These are phyloP conservation scores for Ctenopoma kingsleyae DNA, from an alignment of 2,797 vertebrate genomes.

Conservation along the genomic window DNA sequence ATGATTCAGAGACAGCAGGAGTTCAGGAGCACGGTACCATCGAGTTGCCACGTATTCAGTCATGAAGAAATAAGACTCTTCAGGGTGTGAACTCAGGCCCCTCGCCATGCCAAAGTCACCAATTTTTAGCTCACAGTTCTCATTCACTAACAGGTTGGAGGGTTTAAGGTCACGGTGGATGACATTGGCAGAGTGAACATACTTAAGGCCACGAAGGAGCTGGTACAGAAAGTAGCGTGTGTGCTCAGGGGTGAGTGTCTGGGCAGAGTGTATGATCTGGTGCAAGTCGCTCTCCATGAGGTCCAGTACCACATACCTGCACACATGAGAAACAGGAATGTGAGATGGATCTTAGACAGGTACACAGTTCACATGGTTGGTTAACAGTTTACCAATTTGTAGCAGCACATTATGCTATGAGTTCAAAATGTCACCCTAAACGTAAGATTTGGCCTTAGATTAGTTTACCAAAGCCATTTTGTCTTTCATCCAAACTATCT, in stretches of 20 bases:
- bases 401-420: neutral
- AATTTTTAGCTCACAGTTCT: constrained; percentile 96
- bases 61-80: constrained; percentile 93
- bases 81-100: constrained; percentile 89
- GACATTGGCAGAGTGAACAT: constrained; percentile 94
- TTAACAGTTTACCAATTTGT: neutral
- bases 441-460: neutral
- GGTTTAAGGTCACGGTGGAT: constrained; percentile 95
- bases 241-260: constrained; percentile 91
- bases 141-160: constrained; percentile 92
- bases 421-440: neutral
- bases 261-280: constrained; percentile 93
- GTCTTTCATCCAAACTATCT: neutral
- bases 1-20: constrained; percentile 92
- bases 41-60: constrained; percentile 95
- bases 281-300: constrained; percentile 95
- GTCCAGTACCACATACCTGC: constrained; percentile 93
- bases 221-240: constrained; percentile 95
- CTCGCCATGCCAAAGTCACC: constrained; percentile 96
- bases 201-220: constrained; percentile 93
- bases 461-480: neutral
- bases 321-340: constrained; percentile 21
- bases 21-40: constrained; percentile 95
- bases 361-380: neutral
- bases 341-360: neutral